Evolutionary conservation across 64 coral and sea anemone species (phyloP).

Genomic region (Porites australiensis): DNA sequence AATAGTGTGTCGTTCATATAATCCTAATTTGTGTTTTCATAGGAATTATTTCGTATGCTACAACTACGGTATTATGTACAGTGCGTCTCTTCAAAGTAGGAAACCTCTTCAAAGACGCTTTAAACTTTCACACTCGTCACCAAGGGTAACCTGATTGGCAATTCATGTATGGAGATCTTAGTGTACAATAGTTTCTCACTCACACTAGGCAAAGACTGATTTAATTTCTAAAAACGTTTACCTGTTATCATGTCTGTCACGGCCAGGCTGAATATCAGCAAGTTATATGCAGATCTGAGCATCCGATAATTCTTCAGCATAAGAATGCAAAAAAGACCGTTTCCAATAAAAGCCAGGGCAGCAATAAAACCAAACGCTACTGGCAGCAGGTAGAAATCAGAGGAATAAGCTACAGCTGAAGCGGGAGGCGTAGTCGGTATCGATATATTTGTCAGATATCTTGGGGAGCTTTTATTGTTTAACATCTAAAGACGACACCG

Average conservation of each 20-base stretch:
- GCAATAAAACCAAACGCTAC: constrained; percentile 34
- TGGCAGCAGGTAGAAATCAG: not conserved
- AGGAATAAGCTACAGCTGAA: not conserved
- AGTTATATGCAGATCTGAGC: constrained; percentile 36
- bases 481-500: not conserved
- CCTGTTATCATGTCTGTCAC: constrained; percentile 45
- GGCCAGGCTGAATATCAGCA: constrained; percentile 26
- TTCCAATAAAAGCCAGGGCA: not conserved
- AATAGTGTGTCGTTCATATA: too few species aligned
- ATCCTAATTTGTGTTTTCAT: too few species aligned
- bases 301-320: constrained; percentile 17
- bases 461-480: not conserved
- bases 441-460: too few species aligned
- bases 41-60: too few species aligned
- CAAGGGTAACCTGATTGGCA: too few species aligned
- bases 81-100: too few species aligned
- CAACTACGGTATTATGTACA: too few species aligned
- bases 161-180: too few species aligned
- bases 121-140: too few species aligned
- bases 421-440: not conserved
- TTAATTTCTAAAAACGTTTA: not conserved
- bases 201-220: too few species aligned
- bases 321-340: constrained; percentile 7
- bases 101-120: too few species aligned
- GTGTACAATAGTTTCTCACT: too few species aligned